Evolutionary conservation across 2,888 invertebrate genomes (phyloP).

Genomic region (Drosophila paranaensis): DNA sequence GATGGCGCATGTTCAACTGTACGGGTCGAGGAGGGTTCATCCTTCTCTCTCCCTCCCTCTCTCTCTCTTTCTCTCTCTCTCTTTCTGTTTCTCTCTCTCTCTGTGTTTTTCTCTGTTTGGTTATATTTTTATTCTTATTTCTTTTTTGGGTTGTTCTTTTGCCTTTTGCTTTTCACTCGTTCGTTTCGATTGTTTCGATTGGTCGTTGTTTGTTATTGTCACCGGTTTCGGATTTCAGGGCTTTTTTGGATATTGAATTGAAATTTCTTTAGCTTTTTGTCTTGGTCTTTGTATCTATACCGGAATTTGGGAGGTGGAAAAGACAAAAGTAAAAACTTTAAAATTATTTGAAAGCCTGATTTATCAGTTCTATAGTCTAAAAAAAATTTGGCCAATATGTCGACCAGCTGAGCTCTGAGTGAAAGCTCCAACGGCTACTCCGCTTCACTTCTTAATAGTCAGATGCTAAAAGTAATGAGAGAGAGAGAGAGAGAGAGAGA

Average conservation of each 20-base stretch:
- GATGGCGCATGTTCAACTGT: constrained; percentile 20
- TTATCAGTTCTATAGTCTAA: constrained; percentile 13
- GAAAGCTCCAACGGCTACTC: constrained; percentile 2
- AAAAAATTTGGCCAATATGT: constrained; percentile 7
- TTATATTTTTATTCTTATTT: background rate
- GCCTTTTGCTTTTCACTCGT: background rate
- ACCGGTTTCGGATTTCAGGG: background rate
- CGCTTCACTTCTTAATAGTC: background rate
- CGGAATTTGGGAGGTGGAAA: constrained; percentile 21
- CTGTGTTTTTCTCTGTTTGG: background rate
- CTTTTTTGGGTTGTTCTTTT: background rate
- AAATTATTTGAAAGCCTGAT: constrained; percentile 13
- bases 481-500: too few species aligned
- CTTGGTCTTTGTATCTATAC: constrained; percentile 6
- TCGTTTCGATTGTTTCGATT: background rate
- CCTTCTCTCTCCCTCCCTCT: background rate
- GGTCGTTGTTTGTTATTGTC: background rate
- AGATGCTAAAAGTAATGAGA: background rate
- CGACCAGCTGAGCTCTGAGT: background rate
- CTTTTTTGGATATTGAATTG: background rate
- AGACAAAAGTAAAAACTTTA: constrained; percentile 18
- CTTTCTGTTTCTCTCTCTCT: background rate
- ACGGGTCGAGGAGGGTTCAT: constrained; percentile 35
- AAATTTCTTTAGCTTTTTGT: background rate
- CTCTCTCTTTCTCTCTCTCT: background rate